phyloP scores from a whole-genome alignment of 2,888 invertebrate genomes.

The Epicampocera succincta region DNA sequence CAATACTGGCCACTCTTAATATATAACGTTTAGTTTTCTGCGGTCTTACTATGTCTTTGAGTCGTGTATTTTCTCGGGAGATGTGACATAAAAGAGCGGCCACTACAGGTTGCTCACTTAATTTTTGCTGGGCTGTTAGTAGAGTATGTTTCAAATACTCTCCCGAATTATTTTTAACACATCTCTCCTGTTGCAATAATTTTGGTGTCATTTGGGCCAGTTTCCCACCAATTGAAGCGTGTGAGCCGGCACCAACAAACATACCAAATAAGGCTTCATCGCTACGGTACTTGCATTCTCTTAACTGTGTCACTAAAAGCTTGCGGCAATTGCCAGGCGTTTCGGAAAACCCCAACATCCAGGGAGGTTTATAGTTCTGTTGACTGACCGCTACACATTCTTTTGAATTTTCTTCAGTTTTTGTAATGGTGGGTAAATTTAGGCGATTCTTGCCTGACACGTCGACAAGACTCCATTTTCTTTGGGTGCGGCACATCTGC shows the following conservation, averaged over 20 bases:
- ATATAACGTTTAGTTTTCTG: constrained; percentile 84
- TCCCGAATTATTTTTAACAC: constrained; percentile 89
- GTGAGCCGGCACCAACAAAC: constrained; percentile 90
- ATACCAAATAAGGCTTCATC: constrained; percentile 90
- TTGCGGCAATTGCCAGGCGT: constrained; percentile 89
- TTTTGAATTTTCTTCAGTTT: constrained; percentile 78
- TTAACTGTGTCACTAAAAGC: constrained; percentile 89
- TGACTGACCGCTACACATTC: constrained; percentile 85
- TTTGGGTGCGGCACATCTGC: constrained; percentile 89
- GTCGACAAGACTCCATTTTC: constrained; percentile 91
- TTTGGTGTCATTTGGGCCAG: constrained; percentile 90
- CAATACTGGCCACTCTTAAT: constrained; percentile 88
- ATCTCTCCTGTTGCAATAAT: constrained; percentile 90
- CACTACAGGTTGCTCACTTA: constrained; percentile 88
- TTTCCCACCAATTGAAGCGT: constrained; percentile 86
- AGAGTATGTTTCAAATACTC: constrained; percentile 94
- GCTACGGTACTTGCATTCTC: constrained; percentile 89
- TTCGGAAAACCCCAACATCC: constrained; percentile 93
- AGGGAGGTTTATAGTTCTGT: constrained; percentile 86
- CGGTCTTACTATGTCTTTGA: constrained; percentile 83
- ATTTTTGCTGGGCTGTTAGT: constrained; percentile 89
- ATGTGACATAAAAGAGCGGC: constrained; percentile 89
- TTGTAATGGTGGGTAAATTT: constrained; percentile 84
- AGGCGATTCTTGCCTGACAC: constrained; percentile 90
- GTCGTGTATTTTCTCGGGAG: constrained; percentile 83